Evolutionary conservation across 2,888 invertebrate species (phyloP).

Genomic region (Phrixothrix hirtus): DNA sequence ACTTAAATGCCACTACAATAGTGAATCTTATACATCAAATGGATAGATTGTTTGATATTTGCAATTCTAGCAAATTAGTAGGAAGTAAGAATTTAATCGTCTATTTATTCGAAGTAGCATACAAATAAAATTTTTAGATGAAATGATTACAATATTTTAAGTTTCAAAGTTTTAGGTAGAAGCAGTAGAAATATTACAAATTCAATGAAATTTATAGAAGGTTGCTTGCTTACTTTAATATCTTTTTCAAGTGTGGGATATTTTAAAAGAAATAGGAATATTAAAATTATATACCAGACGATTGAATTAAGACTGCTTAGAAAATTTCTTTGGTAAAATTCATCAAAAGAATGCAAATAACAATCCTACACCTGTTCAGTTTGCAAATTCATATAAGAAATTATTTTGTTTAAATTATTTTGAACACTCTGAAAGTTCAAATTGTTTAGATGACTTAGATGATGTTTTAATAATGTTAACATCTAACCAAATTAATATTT

Average conservation of each 20-base stretch:
- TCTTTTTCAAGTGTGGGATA: conserved; percentile 30
- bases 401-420: conserved; percentile 28
- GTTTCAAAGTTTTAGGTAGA: background rate
- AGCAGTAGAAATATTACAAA: conserved; percentile 26
- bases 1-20: conserved; percentile 15
- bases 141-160: background rate
- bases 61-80: conserved; percentile 18
- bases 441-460: conserved; percentile 2
- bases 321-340: conserved; percentile 35
- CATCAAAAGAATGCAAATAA: conserved; percentile 30
- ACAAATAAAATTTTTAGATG: background rate
- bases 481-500: background rate
- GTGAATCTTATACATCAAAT: conserved; percentile 26
- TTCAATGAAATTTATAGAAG: conserved; percentile 18
- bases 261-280: conserved; percentile 9
- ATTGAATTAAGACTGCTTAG: conserved; percentile 33
- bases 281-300: conserved; percentile 32
- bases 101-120: background rate
- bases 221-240: conserved; percentile 32
- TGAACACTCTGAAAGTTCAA: background rate
- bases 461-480: background rate
- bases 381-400: conserved; percentile 30
- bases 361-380: conserved; percentile 36
- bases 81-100: background rate
- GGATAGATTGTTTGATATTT: conserved; percentile 34